Evolutionary conservation across 2,113 vertebrate genomes (phyloP).

Genomic region (Colinus virginianus): DNA sequence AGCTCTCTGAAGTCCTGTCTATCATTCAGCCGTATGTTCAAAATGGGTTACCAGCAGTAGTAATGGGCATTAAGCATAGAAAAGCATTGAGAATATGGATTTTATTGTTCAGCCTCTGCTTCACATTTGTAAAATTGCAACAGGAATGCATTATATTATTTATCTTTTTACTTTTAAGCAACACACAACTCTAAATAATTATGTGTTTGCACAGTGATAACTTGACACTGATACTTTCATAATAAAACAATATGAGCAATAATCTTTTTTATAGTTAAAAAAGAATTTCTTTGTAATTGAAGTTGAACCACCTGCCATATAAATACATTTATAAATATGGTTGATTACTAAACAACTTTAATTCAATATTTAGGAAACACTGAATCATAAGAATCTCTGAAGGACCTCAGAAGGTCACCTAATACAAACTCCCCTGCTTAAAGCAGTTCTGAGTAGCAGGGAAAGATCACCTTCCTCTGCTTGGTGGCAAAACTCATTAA

Average conservation of each 20-base stretch:
- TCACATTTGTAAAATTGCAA: not conserved
- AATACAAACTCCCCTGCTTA: not conserved
- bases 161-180: not conserved
- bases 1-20: not conserved
- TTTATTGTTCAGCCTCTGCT: not conserved
- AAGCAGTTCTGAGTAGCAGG: not conserved
- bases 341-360: not conserved
- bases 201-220: not conserved
- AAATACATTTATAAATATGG: not conserved
- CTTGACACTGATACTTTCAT: rapidly evolving
- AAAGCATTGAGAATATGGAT: not conserved
- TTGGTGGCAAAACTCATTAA: too few relatives aligned
- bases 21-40: not conserved
- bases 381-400: not conserved
- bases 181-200: not conserved
- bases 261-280: not conserved
- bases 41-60: not conserved
- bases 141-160: not conserved
- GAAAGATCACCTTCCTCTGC: not conserved
- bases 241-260: not conserved
- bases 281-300: not conserved
- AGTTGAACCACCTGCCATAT: not conserved
- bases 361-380: not conserved
- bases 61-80: not conserved
- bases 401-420: not conserved